Evolutionary conservation across 92 coral and sea anemone genomes (phyloP).

Genomic region (Parazoanthus swiftii): DNA sequence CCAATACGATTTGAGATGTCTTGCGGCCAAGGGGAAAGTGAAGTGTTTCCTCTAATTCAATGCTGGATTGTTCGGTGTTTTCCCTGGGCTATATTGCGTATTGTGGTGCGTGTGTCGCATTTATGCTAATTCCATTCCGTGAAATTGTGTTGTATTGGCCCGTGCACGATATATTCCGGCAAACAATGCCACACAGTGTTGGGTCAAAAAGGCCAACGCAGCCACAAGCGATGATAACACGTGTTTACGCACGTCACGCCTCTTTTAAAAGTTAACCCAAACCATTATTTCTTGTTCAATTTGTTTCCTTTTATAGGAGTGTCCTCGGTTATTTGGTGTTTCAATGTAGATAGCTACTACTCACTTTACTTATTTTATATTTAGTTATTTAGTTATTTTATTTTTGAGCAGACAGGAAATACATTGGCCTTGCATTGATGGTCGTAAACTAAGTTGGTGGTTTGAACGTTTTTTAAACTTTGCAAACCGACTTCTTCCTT

Average conservation of each 20-base stretch:
- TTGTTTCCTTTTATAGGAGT: no score
- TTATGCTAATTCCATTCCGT: background rate
- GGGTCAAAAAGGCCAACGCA: background rate
- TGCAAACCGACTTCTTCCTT: no score
- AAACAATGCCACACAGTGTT: background rate
- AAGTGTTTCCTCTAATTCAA: background rate
- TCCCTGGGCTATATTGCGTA: background rate
- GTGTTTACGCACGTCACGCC: background rate
- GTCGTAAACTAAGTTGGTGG: no score
- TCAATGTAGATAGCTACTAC: no score
- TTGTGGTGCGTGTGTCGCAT: background rate
- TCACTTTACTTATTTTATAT: no score
- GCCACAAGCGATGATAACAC: background rate
- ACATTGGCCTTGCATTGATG: no score
- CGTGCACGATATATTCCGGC: slow-evolving; percentile 2
- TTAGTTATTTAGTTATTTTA: no score
- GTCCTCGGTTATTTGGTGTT: no score
- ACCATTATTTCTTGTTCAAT: no score
- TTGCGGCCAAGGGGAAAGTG: background rate
- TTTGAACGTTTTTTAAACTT: no score
- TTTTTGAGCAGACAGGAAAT: no score
- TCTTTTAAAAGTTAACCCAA: no score
- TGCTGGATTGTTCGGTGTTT: background rate
- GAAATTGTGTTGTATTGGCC: background rate
- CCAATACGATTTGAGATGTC: background rate